A percentile compares a stretch with the other conserved stretches of the same genome.
phyloP scores from a whole-genome alignment of 2,113 vertebrate genomes.

The Phainopepla nitens region DNA sequence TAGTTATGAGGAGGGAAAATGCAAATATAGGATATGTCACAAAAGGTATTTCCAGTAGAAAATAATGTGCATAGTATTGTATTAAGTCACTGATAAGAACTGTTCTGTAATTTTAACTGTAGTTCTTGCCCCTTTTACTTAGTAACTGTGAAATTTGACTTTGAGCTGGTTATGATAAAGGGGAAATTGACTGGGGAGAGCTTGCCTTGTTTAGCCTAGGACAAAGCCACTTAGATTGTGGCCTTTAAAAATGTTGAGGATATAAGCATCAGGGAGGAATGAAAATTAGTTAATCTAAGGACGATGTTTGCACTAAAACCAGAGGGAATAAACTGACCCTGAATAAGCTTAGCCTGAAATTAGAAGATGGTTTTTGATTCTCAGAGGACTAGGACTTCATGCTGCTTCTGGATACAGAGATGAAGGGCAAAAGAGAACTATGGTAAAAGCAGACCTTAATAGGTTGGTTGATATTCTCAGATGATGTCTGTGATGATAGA shows the following conservation, averaged over 20 bases:
- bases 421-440: neutral
- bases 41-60: neutral
- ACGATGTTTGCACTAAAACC: neutral
- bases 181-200: neutral
- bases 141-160: neutral
- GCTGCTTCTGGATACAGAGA: neutral
- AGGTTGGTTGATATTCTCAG: neutral
- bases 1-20: neutral
- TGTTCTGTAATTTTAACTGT: neutral
- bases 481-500: neutral
- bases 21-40: neutral
- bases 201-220: neutral
- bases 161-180: neutral
- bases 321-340: neutral
- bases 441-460: neutral
- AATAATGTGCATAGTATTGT: neutral
- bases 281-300: neutral
- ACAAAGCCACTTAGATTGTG: neutral
- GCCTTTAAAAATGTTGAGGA: neutral
- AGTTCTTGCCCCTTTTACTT: neutral
- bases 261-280: neutral
- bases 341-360: neutral
- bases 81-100: neutral
- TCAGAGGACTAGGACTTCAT: neutral
- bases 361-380: neutral